Percentiles rank a stretch among this genome's conserved stretches.
phyloP scores from a whole-genome alignment of 2,888 invertebrate species.

The Temnothorax ravouxi region DNA sequence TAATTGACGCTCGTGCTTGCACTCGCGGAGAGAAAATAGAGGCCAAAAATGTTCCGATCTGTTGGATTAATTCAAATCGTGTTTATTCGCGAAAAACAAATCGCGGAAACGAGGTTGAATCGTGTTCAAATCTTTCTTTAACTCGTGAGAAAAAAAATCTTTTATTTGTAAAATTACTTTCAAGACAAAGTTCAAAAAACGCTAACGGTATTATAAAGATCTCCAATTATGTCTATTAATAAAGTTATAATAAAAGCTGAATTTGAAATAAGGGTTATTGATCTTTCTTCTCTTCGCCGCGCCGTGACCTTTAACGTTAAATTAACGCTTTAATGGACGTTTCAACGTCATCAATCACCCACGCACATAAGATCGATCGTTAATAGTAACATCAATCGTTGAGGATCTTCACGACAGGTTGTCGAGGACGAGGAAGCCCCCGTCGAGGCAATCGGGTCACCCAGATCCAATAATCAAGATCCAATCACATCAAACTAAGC shows the following conservation, averaged over 20 bases:
- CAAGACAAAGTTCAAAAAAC: neutral
- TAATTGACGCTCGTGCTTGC: conserved; percentile 44
- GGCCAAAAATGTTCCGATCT: conserved; percentile 34
- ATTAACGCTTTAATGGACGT: neutral
- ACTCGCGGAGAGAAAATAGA: conserved; percentile 44
- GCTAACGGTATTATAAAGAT: neutral
- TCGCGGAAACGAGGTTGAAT: conserved; percentile 38
- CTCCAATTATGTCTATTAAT: neutral
- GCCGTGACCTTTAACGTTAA: neutral
- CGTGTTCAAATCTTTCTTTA: neutral
- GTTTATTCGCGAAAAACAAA: conserved; percentile 1
- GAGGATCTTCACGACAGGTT: conserved; percentile 43
- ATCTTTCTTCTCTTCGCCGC: neutral
- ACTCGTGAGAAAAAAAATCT: neutral
- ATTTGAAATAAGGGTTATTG: neutral
- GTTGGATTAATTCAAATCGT: conserved; percentile 42
- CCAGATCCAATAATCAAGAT: conserved; percentile 84
- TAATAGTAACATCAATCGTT: conserved; percentile 24
- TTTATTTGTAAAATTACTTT: neutral
- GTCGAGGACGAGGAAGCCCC: conserved; percentile 58
- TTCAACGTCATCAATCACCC: conserved; percentile 34
- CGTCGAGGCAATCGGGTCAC: conserved; percentile 83
- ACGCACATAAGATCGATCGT: conserved; percentile 17
- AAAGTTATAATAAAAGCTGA: neutral
- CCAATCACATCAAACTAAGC: conserved; percentile 75